Conservation (phyloP, 2,797 vertebrate species). For the Diplodus sargus region DNA sequence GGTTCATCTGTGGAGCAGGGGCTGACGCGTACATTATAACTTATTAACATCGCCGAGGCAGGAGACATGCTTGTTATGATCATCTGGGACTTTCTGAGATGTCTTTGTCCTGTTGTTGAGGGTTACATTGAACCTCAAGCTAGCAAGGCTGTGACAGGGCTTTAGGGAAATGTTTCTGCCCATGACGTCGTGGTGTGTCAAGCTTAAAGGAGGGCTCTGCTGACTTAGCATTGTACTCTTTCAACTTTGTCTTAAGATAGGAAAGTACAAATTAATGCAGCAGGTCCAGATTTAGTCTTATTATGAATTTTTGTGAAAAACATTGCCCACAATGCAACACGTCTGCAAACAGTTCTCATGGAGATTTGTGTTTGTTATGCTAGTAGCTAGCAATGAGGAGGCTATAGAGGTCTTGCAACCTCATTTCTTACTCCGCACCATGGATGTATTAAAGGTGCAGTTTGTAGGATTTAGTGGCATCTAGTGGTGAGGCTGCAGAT, state of each 20-base stretch:
- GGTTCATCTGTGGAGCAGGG: slow-evolving; percentile 46
- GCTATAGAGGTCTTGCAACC: not conserved
- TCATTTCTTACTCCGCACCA: not conserved
- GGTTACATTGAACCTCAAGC: not conserved
- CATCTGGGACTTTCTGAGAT: slow-evolving; percentile 29
- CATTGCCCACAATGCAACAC: not conserved
- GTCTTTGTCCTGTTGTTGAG: slow-evolving; percentile 29
- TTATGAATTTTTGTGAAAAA: not conserved
- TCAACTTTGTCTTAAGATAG: not conserved
- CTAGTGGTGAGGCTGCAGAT: no score
- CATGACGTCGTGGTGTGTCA: slow-evolving; percentile 1
- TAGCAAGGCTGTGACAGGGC: not conserved
- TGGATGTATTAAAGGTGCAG: not conserved
- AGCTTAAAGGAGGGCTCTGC: not conserved
- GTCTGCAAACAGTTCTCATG: not conserved
- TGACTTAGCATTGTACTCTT: not conserved
- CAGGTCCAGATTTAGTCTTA: not conserved
- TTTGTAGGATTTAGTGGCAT: no score
- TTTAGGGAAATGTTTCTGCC: not conserved
- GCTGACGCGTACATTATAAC: slow-evolving; percentile 50
- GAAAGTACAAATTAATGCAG: not conserved
- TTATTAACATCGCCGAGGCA: slow-evolving; percentile 37
- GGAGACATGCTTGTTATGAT: slow-evolving; percentile 46
- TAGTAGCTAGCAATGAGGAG: not conserved
- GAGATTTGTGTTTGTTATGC: not conserved